Conservation (phyloP, 2,888 invertebrate species). For the Lysandra coridon region DNA sequence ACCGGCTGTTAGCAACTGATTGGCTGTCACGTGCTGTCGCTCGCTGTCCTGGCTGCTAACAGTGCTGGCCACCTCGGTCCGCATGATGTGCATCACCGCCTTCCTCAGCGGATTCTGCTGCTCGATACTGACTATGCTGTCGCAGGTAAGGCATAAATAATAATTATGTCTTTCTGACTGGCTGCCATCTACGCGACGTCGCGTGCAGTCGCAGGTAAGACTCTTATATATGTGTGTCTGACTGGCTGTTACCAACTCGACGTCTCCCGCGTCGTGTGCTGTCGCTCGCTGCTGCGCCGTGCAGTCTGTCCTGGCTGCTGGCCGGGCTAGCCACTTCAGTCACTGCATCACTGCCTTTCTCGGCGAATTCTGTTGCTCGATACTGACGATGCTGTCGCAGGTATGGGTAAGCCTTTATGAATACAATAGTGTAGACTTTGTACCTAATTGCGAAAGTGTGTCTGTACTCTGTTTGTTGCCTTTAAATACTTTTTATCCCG, state of each 20-base stretch:
- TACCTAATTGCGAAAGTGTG: too few species aligned
- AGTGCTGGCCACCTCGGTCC: conserved; percentile 87
- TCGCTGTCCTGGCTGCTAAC: conserved; percentile 92
- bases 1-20: too few species aligned
- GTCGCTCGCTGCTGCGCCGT: conserved; percentile 86
- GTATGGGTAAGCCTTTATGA: conserved; percentile 55
- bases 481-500: too few species aligned
- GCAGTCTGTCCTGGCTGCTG: conserved; percentile 90
- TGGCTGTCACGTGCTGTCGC: conserved; percentile 80
- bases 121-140: conserved; percentile 87
- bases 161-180: too few species aligned
- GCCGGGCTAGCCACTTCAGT: conserved; percentile 89
- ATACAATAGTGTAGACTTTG: too few species aligned
- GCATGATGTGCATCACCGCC: conserved; percentile 91
- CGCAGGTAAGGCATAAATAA: conserved; percentile 76
- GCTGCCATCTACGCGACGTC: too few species aligned
- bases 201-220: too few species aligned
- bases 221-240: not conserved
- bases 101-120: conserved; percentile 92
- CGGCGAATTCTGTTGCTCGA: conserved; percentile 90
- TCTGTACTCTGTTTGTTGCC: too few species aligned
- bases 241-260: too few species aligned
- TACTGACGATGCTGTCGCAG: conserved; percentile 88
- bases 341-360: conserved; percentile 90
- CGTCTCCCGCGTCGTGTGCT: conserved; percentile 76